A percentile compares a stretch with the other conserved stretches of the same genome.
These are phyloP conservation scores for Aldabrachelys gigantea DNA, from an alignment of 2,113 vertebrate species.

Conservation along the genomic window DNA sequence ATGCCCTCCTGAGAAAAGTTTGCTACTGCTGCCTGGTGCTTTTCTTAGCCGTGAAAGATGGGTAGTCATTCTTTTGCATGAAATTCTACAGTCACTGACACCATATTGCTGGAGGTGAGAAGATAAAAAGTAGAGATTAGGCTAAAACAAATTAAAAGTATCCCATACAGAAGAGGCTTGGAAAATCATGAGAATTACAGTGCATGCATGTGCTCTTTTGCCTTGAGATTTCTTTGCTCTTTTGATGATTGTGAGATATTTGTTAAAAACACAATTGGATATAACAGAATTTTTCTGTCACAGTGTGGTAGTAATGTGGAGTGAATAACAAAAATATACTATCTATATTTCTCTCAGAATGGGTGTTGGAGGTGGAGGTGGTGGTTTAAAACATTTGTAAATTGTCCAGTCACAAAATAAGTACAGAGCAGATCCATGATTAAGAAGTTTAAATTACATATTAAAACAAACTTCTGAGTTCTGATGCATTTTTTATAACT, in stretches of 20 bases:
- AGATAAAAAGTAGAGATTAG: neutral
- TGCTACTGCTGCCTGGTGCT: neutral
- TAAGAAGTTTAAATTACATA: neutral
- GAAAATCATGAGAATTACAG: neutral
- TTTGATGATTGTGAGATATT: conserved; percentile 46
- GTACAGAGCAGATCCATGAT: neutral
- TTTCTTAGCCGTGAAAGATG: neutral
- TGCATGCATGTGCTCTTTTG: neutral
- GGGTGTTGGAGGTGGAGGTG: neutral
- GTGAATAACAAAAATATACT: neutral
- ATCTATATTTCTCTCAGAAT: neutral
- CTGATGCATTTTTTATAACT: neutral
- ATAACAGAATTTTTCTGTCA: neutral
- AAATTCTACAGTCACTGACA: neutral
- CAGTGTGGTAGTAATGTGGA: neutral
- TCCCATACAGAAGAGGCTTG: conserved; percentile 10
- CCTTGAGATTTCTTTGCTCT: conserved; percentile 36
- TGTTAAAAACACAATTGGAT: conserved; percentile 5
- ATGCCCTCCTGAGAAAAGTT: neutral
- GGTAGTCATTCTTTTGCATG: neutral
- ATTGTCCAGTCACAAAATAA: neutral
- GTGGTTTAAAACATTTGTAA: neutral
- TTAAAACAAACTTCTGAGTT: neutral
- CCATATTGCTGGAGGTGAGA: neutral
- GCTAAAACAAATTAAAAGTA: neutral